Conservation (phyloP, 2,888 invertebrate species). For the Scaptomyza flava region DNA sequence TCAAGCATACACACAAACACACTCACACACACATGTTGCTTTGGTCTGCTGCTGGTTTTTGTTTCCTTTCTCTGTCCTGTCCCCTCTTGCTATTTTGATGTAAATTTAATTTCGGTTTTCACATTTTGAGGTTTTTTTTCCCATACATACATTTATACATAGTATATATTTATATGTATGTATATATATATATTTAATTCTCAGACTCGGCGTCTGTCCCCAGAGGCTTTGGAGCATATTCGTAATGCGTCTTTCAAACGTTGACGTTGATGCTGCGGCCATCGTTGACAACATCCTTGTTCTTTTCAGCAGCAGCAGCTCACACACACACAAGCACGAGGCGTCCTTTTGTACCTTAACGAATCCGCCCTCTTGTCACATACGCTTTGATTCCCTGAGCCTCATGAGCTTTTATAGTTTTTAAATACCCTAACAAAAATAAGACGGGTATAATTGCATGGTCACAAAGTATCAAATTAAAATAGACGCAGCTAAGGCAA, state of each 20-base stretch:
- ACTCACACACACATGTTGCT: slow-evolving; percentile 29
- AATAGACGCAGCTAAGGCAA: no score
- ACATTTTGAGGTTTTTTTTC: slow-evolving; percentile 70
- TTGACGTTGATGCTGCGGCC: slow-evolving; percentile 33
- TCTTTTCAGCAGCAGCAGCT: slow-evolving; percentile 55
- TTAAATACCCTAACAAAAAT: slow-evolving; percentile 24
- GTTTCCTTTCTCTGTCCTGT: background rate
- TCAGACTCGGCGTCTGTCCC: slow-evolving; percentile 48
- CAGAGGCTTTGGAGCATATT: slow-evolving; percentile 57
- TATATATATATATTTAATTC: background rate
- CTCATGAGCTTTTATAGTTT: background rate
- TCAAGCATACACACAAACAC: background rate
- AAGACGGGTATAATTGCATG: background rate
- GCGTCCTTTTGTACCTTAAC: slow-evolving; percentile 51
- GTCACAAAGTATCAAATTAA: background rate
- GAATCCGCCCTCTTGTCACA: slow-evolving; percentile 39
- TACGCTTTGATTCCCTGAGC: slow-evolving; percentile 51
- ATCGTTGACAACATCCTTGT: slow-evolving; percentile 33
- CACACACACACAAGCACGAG: background rate
- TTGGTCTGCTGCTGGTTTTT: slow-evolving; percentile 20
- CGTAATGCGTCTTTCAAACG: slow-evolving; percentile 73
- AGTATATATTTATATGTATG: no score
- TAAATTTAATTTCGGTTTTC: slow-evolving; percentile 79
- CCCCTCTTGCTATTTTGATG: slow-evolving; percentile 62
- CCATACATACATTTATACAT: background rate